phyloP scores from a whole-genome alignment of 2,888 invertebrate species.

The Xestia ashworthii region DNA sequence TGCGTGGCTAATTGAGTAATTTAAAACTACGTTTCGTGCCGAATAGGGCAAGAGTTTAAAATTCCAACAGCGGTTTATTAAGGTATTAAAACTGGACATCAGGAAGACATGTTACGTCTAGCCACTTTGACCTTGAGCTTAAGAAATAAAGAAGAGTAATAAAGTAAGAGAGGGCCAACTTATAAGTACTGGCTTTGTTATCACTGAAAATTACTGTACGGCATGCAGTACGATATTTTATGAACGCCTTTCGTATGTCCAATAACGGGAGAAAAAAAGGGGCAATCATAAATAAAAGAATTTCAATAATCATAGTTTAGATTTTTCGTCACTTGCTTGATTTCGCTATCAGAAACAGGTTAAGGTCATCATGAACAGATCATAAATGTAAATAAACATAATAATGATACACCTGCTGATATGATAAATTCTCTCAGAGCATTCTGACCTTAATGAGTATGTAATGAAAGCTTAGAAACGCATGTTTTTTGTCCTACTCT shows the following conservation, averaged over 20 bases:
- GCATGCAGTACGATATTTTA: background rate
- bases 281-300: background rate
- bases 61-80: background rate
- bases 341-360: background rate
- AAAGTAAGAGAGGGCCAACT: background rate
- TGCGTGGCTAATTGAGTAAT: slow-evolving; percentile 12
- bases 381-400: slow-evolving; percentile 16
- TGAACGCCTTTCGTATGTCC: background rate
- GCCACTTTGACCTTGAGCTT: background rate
- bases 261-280: background rate
- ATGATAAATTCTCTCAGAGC: slow-evolving; percentile 24
- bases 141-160: too few relatives aligned
- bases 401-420: slow-evolving; percentile 21
- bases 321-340: background rate
- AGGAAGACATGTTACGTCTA: too few relatives aligned
- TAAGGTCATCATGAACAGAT: background rate
- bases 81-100: background rate
- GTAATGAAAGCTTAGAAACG: slow-evolving; percentile 52
- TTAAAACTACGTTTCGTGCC: background rate
- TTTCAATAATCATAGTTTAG: background rate
- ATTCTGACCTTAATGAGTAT: slow-evolving; percentile 56
- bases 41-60: background rate
- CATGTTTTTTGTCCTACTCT: slow-evolving; percentile 49
- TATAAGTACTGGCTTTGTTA: background rate
- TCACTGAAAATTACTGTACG: background rate